A percentile compares a stretch with the other conserved stretches of the same genome.
These are phyloP conservation scores for Eutolmus rufibarbis DNA, from an alignment of 2,888 invertebrate genomes.

Conservation along the genomic window DNA sequence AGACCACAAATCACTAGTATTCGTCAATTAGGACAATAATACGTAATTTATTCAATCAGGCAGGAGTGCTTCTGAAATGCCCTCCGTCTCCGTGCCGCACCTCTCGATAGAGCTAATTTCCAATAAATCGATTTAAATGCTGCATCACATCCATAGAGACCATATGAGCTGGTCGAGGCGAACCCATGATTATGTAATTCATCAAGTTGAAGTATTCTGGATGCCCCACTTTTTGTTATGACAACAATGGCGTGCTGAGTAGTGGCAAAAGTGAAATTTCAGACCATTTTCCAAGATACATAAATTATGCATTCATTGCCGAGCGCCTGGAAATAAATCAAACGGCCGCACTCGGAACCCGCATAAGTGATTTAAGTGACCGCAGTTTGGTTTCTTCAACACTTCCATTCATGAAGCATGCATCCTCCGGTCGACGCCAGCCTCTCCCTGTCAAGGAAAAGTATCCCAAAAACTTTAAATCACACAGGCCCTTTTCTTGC, in stretches of 20 bases:
- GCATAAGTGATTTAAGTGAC: conserved; percentile 34
- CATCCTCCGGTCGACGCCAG: not conserved
- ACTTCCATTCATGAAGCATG: not conserved
- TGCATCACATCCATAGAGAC: not conserved
- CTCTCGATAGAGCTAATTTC: not conserved
- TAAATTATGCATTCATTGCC: conserved; percentile 60
- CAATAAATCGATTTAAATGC: not conserved
- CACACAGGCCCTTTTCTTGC: not conserved
- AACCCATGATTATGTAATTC: conserved; percentile 25
- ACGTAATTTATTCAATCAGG: not conserved
- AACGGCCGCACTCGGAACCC: conserved; percentile 50
- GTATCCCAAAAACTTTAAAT: not conserved
- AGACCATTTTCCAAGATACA: conserved; percentile 44
- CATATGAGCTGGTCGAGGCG: not conserved
- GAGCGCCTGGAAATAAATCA: conserved; percentile 59
- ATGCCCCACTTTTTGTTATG: not conserved
- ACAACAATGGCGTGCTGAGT: conserved; percentile 17
- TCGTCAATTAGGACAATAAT: not conserved
- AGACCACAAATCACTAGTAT: not conserved
- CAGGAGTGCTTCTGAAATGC: not conserved
- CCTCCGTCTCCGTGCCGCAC: not conserved
- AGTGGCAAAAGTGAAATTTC: conserved; percentile 9
- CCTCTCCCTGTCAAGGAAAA: not conserved
- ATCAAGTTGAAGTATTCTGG: conserved; percentile 1
- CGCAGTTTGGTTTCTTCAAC: conserved; percentile 26